Evolutionary conservation across 1,140 invertebrate species (phyloP).

Genomic region (Protaetia brevitarsis): DNA sequence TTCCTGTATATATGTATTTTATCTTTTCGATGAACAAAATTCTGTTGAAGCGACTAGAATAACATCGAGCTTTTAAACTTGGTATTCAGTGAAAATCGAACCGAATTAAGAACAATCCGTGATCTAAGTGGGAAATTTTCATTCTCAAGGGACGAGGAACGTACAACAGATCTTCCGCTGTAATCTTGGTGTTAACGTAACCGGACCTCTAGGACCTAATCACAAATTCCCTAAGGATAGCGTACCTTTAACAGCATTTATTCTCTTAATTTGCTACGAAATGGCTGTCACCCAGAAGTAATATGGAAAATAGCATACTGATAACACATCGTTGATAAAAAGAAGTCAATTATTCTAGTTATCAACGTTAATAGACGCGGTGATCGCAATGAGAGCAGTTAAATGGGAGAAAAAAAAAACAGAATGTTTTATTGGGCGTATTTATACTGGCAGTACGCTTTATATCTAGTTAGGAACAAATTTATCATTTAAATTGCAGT

Average conservation of each 20-base stretch:
- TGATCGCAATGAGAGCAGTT: neutral
- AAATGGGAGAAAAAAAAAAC: neutral
- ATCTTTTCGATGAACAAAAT: too few species aligned
- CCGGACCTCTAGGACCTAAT: constrained; percentile 25
- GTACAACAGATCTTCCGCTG: neutral
- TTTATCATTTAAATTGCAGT: constrained; percentile 13
- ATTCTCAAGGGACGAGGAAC: neutral
- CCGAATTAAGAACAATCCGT: constrained; percentile 8
- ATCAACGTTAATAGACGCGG: constrained; percentile 11
- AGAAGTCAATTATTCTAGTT: too few species aligned
- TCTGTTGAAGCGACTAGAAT: neutral
- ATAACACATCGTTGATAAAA: neutral
- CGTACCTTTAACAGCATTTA: constrained; percentile 5
- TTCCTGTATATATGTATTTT: too few species aligned
- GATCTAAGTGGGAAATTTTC: constrained; percentile 18
- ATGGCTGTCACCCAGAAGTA: neutral
- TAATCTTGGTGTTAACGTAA: constrained; percentile 22
- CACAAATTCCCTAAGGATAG: constrained; percentile 18
- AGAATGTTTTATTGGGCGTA: neutral
- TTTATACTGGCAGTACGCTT: constrained; percentile 5
- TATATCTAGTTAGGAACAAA: constrained; percentile 17
- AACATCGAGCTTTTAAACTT: neutral
- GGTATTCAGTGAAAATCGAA: neutral
- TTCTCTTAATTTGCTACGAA: neutral
- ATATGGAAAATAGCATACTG: neutral